These are phyloP conservation scores for Nesidiocoris tenuis DNA, from an alignment of 2,888 invertebrate genomes.

Conservation along the genomic window DNA sequence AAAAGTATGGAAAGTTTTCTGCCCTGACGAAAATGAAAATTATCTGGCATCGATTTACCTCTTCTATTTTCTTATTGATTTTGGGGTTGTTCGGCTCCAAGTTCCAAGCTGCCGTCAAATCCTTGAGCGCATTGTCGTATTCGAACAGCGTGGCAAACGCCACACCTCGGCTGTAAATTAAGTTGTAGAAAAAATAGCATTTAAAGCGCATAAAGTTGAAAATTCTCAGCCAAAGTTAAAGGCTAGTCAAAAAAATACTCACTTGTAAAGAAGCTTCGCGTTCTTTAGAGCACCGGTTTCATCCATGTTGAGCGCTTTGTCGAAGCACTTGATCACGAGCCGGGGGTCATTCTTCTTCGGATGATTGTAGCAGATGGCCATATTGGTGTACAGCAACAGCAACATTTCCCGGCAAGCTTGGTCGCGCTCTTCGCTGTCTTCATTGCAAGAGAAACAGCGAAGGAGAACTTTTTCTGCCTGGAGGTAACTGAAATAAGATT, in stretches of 20 bases:
- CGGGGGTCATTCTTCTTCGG: constrained; percentile 2
- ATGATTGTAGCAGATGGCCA: constrained; percentile 24
- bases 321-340: not conserved
- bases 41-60: too few relatives aligned
- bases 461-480: constrained; percentile 30
- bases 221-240: too few relatives aligned
- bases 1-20: too few relatives aligned
- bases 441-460: not conserved
- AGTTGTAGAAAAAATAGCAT: too few relatives aligned
- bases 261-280: constrained; percentile 22
- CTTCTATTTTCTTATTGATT: not conserved
- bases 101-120: not conserved
- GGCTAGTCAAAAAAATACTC: too few relatives aligned
- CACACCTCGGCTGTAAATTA: not conserved
- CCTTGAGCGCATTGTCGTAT: not conserved
- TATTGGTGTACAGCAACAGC: constrained; percentile 11
- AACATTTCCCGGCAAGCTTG: constrained; percentile 10
- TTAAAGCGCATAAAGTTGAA: too few relatives aligned
- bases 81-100: not conserved
- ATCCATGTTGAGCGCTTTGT: constrained; percentile 2
- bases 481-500: constrained; percentile 32
- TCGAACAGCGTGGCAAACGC: not conserved
- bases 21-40: too few relatives aligned
- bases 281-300: not conserved
- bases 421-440: constrained; percentile 7